Percentiles rank a stretch among this genome's conserved stretches.
Evolutionary conservation across 2,888 invertebrate species (phyloP).

Genomic region (Melanophora roralis): DNA sequence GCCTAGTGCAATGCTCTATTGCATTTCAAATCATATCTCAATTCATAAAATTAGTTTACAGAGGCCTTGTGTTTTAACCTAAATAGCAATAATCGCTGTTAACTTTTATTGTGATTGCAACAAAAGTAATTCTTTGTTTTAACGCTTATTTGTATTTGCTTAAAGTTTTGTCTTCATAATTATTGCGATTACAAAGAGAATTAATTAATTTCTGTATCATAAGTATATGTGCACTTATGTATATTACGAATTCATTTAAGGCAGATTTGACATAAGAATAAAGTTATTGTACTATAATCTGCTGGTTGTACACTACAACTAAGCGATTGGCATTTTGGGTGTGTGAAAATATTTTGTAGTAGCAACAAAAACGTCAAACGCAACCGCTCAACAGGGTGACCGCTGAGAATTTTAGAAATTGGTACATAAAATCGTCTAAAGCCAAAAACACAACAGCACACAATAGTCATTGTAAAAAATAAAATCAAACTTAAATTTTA

Average conservation of each 20-base stretch:
- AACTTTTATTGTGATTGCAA: neutral
- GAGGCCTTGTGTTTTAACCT: constrained; percentile 50
- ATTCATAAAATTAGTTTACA: constrained; percentile 3
- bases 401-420: too few species aligned
- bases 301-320: too few species aligned
- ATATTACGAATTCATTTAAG: neutral
- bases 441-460: too few species aligned
- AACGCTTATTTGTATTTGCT: neutral
- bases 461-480: too few species aligned
- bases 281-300: constrained; percentile 13
- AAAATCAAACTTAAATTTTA: too few species aligned
- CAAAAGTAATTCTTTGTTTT: constrained; percentile 32
- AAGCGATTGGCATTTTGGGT: too few species aligned
- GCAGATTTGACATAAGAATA: neutral
- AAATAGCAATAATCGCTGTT: constrained; percentile 34
- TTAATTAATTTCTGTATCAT: neutral
- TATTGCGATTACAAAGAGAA: neutral
- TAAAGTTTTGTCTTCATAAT: neutral
- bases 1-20: constrained; percentile 4
- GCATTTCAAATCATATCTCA: constrained; percentile 36
- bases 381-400: too few species aligned
- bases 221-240: neutral
- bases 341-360: too few species aligned
- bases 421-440: too few species aligned
- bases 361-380: too few species aligned